Evolutionary conservation across 2,888 invertebrate genomes (phyloP), one percentile per base, ranked within the genome.

Genomic region (Pachliopta kotzebuea): DNA sequence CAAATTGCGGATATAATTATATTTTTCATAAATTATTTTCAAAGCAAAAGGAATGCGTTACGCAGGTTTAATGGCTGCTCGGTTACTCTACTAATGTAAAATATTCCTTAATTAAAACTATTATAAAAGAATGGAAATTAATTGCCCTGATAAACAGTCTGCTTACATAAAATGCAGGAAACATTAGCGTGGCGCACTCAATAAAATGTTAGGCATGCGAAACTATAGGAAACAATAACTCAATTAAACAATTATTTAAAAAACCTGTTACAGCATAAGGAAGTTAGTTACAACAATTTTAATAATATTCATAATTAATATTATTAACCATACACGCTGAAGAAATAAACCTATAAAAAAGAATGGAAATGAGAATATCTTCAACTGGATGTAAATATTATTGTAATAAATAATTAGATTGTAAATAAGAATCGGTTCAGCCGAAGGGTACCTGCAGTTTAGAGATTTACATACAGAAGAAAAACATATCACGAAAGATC

Each of bases 81-180:
- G 56, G 26, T 60, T 65, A 29, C 29, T 60, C 18, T 57, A 49
- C 14, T 20, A 60, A 61, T 57, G 57, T 57, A 23, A 57, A 61
- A 65, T 57, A 65, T 61, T 58, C 45, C 42, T 54, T 57, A 61
- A 65, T 61, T 61, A 57, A 65, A 60, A 64, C 60, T 62, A 60
- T 57, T 60, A 67, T 67, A 60, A 26, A 60, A 57, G 56, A 60
- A 52, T 45, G 50, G 65, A 72, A 71, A 66, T 67, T 71, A 68
- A 69, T 70, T 71, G 69, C 69, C 71, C 68, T 65, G 65, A 70
- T 75, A 73, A 75, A 73, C 70, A 67, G 67, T 68, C 68, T 69
- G 74, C 71, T 78, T 75, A 77, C 71, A 71, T 70, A 75, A 78
- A 78, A 74, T 74, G 72, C 71, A 79, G 81, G 78, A 81, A 80